phyloP scores from a whole-genome alignment of 2,113 vertebrate species.

The Pseudorhombus dupliciocellatus region DNA sequence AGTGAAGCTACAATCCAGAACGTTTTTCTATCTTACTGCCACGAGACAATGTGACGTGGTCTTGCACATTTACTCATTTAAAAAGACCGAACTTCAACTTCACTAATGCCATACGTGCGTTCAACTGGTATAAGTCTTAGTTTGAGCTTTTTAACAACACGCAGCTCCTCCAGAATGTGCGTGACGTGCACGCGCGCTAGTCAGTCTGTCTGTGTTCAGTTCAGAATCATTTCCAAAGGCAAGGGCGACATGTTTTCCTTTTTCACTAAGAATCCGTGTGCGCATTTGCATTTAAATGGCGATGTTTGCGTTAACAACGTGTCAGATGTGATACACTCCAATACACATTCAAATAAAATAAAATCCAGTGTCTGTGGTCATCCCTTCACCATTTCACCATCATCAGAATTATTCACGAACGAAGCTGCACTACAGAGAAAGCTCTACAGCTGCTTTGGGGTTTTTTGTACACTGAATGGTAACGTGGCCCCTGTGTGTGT shows the following conservation, averaged over 20 bases:
- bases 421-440: not conserved
- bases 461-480: not conserved
- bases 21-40: not conserved
- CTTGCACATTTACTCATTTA: not conserved
- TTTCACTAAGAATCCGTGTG: not conserved
- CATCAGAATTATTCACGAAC: not conserved
- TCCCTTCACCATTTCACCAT: not conserved
- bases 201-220: conserved; percentile 18
- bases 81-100: not conserved
- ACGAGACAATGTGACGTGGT: not conserved
- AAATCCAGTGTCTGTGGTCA: conserved; percentile 46
- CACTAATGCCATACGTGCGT: not conserved
- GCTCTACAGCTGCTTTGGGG: too few relatives aligned
- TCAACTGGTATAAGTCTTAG: not conserved
- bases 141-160: not conserved
- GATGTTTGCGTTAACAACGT: not conserved
- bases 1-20: not conserved
- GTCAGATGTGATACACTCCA: not conserved
- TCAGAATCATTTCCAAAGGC: conserved; percentile 65
- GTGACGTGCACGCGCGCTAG: not conserved
- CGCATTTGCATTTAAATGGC: not conserved
- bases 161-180: not conserved
- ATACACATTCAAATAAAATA: too few relatives aligned
- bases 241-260: conserved; percentile 39
- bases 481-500: too few relatives aligned